A percentile compares a stretch with the other conserved stretches of the same genome.
Evolutionary conservation across 2,797 vertebrate species (phyloP).

Genomic region (Linurgus olivaceus): DNA sequence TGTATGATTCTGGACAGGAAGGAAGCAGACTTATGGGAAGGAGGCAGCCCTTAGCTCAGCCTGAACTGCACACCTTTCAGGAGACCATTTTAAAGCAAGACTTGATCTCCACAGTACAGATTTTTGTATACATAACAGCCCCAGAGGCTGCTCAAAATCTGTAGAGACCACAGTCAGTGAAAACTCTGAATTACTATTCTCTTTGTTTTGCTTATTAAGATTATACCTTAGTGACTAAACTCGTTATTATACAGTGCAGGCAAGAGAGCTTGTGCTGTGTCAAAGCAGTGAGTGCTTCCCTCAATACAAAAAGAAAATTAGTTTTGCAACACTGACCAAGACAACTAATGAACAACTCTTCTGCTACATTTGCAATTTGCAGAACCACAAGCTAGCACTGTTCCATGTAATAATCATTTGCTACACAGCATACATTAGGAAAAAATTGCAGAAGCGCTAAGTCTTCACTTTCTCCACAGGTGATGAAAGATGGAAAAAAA

Average conservation of each 20-base stretch:
- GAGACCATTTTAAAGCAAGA: neutral
- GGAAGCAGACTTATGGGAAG: neutral
- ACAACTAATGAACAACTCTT: constrained; percentile 11
- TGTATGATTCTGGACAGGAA: neutral
- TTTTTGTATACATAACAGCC: neutral
- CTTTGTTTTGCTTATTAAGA: constrained; percentile 34
- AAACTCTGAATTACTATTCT: constrained; percentile 30
- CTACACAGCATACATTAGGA: neutral
- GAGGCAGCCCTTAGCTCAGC: neutral
- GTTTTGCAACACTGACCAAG: constrained; percentile 45
- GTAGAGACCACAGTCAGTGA: neutral
- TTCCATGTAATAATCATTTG: neutral
- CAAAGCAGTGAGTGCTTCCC: neutral
- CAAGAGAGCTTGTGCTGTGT: constrained; percentile 22
- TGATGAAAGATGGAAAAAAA: constrained; percentile 15
- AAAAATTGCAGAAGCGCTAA: neutral
- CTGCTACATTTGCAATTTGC: constrained; percentile 20
- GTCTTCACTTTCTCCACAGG: neutral
- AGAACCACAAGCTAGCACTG: neutral
- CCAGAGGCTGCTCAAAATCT: neutral
- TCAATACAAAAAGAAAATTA: constrained; percentile 21
- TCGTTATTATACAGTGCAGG: constrained; percentile 13
- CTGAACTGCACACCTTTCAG: neutral
- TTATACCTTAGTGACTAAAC: constrained; percentile 59
- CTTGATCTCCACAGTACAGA: neutral